These are phyloP conservation scores for Oryzias javanicus DNA, from an alignment of 2,113 vertebrate species.

Conservation along the genomic window DNA sequence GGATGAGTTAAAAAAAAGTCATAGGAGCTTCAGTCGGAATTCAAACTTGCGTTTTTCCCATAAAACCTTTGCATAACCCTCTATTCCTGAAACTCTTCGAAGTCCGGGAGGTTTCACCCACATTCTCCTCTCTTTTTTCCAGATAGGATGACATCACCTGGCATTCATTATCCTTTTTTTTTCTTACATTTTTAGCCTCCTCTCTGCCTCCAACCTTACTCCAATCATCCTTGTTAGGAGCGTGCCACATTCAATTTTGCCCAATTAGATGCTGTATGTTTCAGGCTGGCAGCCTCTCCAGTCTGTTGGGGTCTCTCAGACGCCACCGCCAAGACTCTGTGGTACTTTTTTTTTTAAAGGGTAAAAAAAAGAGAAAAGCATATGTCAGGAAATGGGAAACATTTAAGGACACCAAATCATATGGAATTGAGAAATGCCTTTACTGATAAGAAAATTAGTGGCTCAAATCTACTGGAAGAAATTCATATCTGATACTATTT, in stretches of 20 bases:
- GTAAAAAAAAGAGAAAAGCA: conserved; percentile 10
- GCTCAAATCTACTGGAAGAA: conserved; percentile 38
- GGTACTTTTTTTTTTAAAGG: conserved; percentile 14
- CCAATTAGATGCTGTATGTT: conserved; percentile 73
- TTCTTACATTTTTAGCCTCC: conserved; percentile 28
- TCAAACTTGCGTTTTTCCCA: conserved; percentile 38
- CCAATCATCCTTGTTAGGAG: conserved; percentile 63
- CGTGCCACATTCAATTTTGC: conserved; percentile 67
- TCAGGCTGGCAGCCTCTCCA: conserved; percentile 40
- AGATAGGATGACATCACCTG: conserved; percentile 61
- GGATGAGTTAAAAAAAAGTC: conserved; percentile 12
- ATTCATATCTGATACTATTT: too few relatives aligned
- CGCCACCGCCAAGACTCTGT: conserved; percentile 15
- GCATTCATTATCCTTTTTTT: conserved; percentile 60
- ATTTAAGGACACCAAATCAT: conserved; percentile 33
- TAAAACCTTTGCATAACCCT: conserved; percentile 25
- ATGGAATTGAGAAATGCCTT: conserved; percentile 15
- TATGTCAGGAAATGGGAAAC: conserved; percentile 20
- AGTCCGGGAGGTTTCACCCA: conserved; percentile 34
- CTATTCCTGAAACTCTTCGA: conserved; percentile 19
- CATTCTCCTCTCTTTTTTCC: conserved; percentile 9
- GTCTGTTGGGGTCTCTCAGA: conserved; percentile 27
- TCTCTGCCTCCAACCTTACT: conserved; percentile 35
- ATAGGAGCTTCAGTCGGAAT: conserved; percentile 43
- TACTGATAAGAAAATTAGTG: conserved; percentile 43